Percentiles rank a stretch among this genome's conserved stretches.
phyloP scores from a whole-genome alignment of 2,888 invertebrate species.

The Odontomyia ornata region DNA sequence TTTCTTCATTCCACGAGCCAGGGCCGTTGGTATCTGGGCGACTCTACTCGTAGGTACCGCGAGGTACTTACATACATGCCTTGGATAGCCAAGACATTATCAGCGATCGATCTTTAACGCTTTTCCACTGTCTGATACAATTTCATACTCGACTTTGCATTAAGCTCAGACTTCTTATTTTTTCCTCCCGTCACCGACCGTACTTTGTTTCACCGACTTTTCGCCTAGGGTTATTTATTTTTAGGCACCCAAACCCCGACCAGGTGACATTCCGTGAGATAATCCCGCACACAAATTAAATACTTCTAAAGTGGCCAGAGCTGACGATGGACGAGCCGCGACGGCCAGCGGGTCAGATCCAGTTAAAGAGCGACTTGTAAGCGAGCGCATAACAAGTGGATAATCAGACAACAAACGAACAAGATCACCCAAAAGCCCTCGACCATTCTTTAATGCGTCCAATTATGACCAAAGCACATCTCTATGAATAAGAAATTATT shows the following conservation, averaged over 20 bases:
- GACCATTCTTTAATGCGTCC: slow-evolving; percentile 14
- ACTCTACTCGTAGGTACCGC: too few species aligned
- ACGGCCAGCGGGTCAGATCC: neutral
- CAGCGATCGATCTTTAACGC: slow-evolving; percentile 17
- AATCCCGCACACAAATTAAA: slow-evolving; percentile 4
- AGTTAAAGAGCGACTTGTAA: neutral
- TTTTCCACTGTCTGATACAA: neutral
- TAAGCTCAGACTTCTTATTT: neutral
- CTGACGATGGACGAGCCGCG: neutral
- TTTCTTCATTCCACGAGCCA: slow-evolving; percentile 13
- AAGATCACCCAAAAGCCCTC: slow-evolving; percentile 16
- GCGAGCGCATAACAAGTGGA: slow-evolving; percentile 14
- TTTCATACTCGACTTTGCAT: neutral
- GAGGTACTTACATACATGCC: neutral
- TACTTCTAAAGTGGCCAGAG: neutral
- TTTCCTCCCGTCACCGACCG: neutral
- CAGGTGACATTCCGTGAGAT: slow-evolving; percentile 35
- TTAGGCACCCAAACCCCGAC: neutral
- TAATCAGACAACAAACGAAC: neutral
- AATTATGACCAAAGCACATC: slow-evolving; percentile 27
- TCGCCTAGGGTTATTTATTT: neutral
- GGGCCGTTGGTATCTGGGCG: too few species aligned
- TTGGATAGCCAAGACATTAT: slow-evolving; percentile 19
- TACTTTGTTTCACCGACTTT: neutral
- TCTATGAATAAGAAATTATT: slow-evolving; percentile 39